phyloP scores from a whole-genome alignment of 2,797 vertebrate genomes.

The Clarias pachynema region DNA sequence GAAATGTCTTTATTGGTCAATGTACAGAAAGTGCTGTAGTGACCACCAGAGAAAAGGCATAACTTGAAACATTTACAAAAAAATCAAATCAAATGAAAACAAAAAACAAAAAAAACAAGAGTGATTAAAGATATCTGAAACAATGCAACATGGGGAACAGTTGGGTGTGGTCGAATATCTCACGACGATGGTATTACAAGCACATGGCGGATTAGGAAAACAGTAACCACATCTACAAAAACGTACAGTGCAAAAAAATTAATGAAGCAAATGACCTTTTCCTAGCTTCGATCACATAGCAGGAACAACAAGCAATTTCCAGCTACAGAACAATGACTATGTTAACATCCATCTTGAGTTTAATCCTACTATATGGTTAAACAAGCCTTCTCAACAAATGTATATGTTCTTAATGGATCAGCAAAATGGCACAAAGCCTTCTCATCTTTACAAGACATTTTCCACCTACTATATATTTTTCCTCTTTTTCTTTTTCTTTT shows the following conservation, averaged over 20 bases:
- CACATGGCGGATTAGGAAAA: conserved; percentile 57
- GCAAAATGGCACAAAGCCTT: not conserved
- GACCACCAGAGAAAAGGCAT: conserved; percentile 73
- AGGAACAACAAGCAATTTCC: conserved; percentile 39
- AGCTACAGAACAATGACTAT: conserved; percentile 31
- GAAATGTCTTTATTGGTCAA: conserved; percentile 82
- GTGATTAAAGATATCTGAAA: not conserved
- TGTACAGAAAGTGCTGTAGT: conserved; percentile 80
- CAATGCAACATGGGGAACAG: not conserved
- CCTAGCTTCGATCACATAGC: conserved; percentile 20
- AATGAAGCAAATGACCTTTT: conserved; percentile 40
- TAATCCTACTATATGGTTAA: not conserved
- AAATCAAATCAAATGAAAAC: not conserved
- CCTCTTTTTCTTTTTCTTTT: too few relatives aligned
- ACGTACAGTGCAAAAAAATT: conserved; percentile 40
- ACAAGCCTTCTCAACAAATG: not conserved
- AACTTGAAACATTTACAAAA: conserved; percentile 77
- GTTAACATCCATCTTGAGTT: conserved; percentile 11
- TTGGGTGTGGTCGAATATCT: conserved; percentile 44
- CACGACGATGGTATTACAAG: conserved; percentile 76
- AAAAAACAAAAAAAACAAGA: conserved; percentile 47
- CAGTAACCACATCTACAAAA: conserved; percentile 57
- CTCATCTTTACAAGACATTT: not conserved
- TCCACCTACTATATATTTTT: too few relatives aligned
- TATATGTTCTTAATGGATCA: not conserved